These are phyloP conservation scores for Solenodon paradoxus DNA, from an alignment of 2,113 vertebrate genomes.

Conservation along the genomic window DNA sequence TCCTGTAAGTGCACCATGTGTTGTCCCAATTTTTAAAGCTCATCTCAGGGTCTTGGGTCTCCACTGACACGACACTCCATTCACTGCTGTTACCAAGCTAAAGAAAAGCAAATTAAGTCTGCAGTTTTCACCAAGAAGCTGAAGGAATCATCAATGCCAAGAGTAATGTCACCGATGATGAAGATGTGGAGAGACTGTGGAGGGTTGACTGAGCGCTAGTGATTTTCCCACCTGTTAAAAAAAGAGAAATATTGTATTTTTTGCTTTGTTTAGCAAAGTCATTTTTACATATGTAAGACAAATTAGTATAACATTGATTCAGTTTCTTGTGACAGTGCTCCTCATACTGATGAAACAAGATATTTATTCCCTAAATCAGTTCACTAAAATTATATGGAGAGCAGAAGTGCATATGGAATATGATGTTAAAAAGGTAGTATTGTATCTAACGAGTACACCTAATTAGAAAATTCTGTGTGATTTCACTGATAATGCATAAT, in stretches of 20 bases:
- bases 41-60: constrained; percentile 66
- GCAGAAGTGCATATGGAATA: background rate
- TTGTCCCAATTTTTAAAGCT: constrained; percentile 61
- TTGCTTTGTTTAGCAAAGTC: background rate
- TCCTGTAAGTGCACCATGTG: constrained; percentile 62
- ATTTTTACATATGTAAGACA: background rate
- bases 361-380: background rate
- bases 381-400: background rate
- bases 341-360: background rate
- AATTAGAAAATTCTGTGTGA: background rate
- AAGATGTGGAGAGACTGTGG: constrained; percentile 79
- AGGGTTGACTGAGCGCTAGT: constrained; percentile 90
- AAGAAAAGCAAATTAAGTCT: constrained; percentile 66
- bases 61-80: constrained; percentile 54
- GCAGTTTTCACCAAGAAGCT: constrained; percentile 88
- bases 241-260: constrained; percentile 7
- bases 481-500: background rate
- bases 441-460: background rate
- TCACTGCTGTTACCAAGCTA: constrained; percentile 71
- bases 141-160: constrained; percentile 91
- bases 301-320: background rate
- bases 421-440: background rate
- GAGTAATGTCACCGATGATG: constrained; percentile 85
- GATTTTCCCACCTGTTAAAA: constrained; percentile 89
- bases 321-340: background rate